phyloP scores from a whole-genome alignment of 2,797 vertebrate genomes.

The Spatula versicolor region DNA sequence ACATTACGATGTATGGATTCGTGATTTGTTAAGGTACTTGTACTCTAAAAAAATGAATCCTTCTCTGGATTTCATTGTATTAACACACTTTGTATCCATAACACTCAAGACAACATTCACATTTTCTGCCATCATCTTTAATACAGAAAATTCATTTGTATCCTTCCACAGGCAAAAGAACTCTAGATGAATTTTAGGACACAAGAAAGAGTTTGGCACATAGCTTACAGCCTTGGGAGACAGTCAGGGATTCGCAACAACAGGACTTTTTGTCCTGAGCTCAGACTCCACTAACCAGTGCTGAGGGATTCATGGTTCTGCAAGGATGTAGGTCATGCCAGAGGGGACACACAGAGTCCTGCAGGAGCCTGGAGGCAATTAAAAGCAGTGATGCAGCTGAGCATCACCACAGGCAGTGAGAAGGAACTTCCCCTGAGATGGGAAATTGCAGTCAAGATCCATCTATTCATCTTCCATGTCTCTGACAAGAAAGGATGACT shows the following conservation, averaged over 20 bases:
- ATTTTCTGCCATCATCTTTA: neutral
- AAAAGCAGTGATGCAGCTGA: slow-evolving; percentile 1
- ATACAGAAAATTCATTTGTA: neutral
- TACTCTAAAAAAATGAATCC: neutral
- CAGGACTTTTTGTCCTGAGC: slow-evolving; percentile 2
- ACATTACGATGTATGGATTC: neutral
- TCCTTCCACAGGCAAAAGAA: neutral
- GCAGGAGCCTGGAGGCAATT: slow-evolving; percentile 56
- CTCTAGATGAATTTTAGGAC: slow-evolving; percentile 3
- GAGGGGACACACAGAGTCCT: slow-evolving; percentile 44
- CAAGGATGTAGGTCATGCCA: slow-evolving; percentile 56
- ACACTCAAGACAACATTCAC: neutral
- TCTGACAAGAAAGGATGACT: slow-evolving; percentile 29
- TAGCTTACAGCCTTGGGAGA: neutral
- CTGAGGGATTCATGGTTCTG: neutral
- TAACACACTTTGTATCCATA: neutral
- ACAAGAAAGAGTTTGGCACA: neutral
- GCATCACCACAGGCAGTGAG: slow-evolving; percentile 29
- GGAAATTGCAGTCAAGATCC: neutral
- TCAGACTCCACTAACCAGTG: neutral
- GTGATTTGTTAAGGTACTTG: neutral
- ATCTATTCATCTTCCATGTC: slow-evolving; percentile 22
- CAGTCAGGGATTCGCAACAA: neutral
- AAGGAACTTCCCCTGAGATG: slow-evolving; percentile 19
- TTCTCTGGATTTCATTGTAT: neutral